Evolutionary conservation across 2,888 invertebrate species (phyloP).

Genomic region (Hypomecis punctinalis): DNA sequence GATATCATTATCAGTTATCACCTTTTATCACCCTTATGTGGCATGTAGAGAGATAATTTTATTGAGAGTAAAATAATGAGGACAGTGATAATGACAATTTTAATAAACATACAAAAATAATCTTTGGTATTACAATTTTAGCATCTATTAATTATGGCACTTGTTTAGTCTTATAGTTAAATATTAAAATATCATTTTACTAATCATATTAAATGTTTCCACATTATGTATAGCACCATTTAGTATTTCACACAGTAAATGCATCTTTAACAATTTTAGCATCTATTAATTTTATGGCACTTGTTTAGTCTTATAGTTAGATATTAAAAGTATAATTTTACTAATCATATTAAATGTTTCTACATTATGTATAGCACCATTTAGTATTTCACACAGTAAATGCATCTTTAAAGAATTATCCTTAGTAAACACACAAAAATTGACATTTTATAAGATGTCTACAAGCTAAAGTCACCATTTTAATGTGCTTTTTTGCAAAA

Average conservation of each 20-base stretch:
- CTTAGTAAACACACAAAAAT: no score
- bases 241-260: not conserved
- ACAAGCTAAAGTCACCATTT: no score
- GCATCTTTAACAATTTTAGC: no score
- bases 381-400: not conserved
- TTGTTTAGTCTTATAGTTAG: constrained; percentile 5
- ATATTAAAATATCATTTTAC: not conserved
- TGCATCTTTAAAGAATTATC: no score
- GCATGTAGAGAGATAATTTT: constrained; percentile 1
- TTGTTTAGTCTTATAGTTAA: constrained; percentile 7
- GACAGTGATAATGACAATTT: not conserved
- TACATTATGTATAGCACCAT: not conserved
- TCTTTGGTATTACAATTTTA: constrained; percentile 19
- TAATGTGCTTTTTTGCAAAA: no score
- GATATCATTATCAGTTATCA: not conserved
- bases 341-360: not conserved
- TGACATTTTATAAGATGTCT: no score
- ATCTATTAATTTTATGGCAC: no score
- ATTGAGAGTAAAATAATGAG: not conserved
- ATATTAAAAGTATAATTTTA: not conserved
- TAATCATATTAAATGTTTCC: not conserved
- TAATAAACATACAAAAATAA: constrained; percentile 12
- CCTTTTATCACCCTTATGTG: not conserved
- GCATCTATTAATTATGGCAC: constrained; percentile 14
- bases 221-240: not conserved